These are phyloP conservation scores for Corythaeola cristata DNA, from an alignment of 2,113 vertebrate genomes.

Conservation along the genomic window DNA sequence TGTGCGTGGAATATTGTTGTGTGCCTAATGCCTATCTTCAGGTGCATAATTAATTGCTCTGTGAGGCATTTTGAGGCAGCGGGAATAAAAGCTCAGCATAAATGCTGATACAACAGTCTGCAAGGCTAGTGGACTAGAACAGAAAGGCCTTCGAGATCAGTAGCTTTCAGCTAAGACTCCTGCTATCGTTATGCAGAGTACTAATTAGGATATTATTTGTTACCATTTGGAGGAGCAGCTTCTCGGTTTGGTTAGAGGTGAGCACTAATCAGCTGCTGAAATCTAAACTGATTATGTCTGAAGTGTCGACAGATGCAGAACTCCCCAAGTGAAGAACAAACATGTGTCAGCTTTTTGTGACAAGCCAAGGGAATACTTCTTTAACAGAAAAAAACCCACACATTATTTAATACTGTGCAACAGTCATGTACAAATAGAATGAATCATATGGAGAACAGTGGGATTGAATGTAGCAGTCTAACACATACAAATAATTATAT, in stretches of 20 bases:
- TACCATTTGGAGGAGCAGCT: constrained; percentile 62
- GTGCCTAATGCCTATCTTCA: constrained; percentile 47
- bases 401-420: constrained; percentile 7
- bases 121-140: constrained; percentile 27
- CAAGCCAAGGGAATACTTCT: constrained; percentile 49
- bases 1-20: background rate
- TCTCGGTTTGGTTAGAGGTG: constrained; percentile 69
- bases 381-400: background rate
- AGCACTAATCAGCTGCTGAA: constrained; percentile 75
- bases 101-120: constrained; percentile 12
- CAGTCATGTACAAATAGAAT: background rate
- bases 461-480: background rate
- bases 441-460: constrained; percentile 1
- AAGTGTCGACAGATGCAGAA: constrained; percentile 75
- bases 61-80: constrained; percentile 17
- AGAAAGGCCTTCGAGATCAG: constrained; percentile 2
- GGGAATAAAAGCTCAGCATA: constrained; percentile 23
- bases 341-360: constrained; percentile 59
- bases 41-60: constrained; percentile 52
- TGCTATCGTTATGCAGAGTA: background rate
- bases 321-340: constrained; percentile 60
- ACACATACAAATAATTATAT: background rate
- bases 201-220: constrained; percentile 63
- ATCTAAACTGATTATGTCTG: constrained; percentile 80
- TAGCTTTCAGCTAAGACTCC: constrained; percentile 8